Conservation (phyloP, 2,888 invertebrate species). For the Dicranocentrus wangi region DNA sequence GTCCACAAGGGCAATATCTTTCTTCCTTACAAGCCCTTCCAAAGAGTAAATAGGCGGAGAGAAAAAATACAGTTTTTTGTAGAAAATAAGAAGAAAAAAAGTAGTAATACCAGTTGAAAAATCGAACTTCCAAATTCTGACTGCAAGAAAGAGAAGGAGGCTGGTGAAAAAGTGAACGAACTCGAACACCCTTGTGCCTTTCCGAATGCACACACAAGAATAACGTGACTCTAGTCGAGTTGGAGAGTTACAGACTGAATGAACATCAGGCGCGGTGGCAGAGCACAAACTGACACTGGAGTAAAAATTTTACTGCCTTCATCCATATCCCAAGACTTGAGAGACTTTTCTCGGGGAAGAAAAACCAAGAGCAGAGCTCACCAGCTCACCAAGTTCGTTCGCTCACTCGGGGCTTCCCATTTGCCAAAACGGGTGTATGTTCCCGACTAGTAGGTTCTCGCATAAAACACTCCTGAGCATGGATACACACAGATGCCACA, state of each 20-base stretch:
- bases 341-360: slow-evolving; percentile 34
- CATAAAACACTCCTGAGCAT: too few species aligned
- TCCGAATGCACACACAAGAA: not conserved
- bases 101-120: not conserved
- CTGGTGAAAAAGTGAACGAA: not conserved
- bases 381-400: slow-evolving; percentile 1
- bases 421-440: slow-evolving; percentile 38
- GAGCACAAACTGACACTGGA: slow-evolving; percentile 64
- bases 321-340: slow-evolving; percentile 38
- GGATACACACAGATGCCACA: slow-evolving; percentile 10
- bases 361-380: slow-evolving; percentile 17
- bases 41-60: not conserved
- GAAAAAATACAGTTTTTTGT: not conserved
- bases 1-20: slow-evolving; percentile 32
- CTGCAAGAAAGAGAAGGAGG: too few species aligned
- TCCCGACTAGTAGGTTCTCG: too few species aligned
- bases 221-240: not conserved
- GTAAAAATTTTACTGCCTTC: slow-evolving; percentile 52
- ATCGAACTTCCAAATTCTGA: not conserved
- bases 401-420: slow-evolving; percentile 57
- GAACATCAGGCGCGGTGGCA: slow-evolving; percentile 64
- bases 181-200: not conserved
- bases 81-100: too few species aligned
- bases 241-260: slow-evolving; percentile 42
- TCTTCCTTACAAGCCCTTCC: slow-evolving; percentile 10